Base-by-base conservation (phyloP, 2,888 invertebrate genomes). In the Drosophila tripunctata region DNA sequence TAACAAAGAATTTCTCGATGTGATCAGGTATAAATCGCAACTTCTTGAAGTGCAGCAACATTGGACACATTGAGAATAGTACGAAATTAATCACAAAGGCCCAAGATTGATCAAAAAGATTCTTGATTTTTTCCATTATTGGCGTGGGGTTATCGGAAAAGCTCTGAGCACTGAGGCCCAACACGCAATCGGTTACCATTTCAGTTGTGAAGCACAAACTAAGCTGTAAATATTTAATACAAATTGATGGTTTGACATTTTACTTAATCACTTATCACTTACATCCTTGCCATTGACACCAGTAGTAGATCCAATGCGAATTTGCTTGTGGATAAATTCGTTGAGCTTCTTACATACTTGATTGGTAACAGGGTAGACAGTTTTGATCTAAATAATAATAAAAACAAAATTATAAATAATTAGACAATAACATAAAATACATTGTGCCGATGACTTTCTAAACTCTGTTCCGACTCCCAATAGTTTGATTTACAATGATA, bases 121-220 rank as follows among this genome's bases (percentile, higher is more conserved):
- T 17, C 0, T 8, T 33, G 24, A 54, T 44, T 5, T 43, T 54
- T 0, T 6, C 17, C 43, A 35, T 19, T 1, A 54, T 8, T 4
- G 54, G 54, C 1, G 54, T 54, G 8, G 54, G 54, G 7, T 43
- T 35, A 12, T 44, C 54, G 0, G 35, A 45, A 30, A 92, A 92
- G 50, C 90, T 90, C 33, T 89, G 82, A 1, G 91, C 91, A 8
- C 92, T 89, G 0, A 92, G 56, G 0, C 92, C 92, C 61, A 92
- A 89, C 7, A 92, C 92, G 40, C 91, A 91, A 56, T 54, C 54
- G 15, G 43, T 54, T 4, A 54, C 35, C 8, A 22, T 30, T 43
- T 54, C 54, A 7, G 54, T 35, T 10, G 22, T 43, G 17, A 35
- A 54, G 12, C 35, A 15, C 5, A 54, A 7, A 6, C 54, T 44